A percentile compares a stretch with the other conserved stretches of the same genome.
phyloP scores from a whole-genome alignment of 2,888 invertebrate genomes.

The Gasteruption jaculator region DNA sequence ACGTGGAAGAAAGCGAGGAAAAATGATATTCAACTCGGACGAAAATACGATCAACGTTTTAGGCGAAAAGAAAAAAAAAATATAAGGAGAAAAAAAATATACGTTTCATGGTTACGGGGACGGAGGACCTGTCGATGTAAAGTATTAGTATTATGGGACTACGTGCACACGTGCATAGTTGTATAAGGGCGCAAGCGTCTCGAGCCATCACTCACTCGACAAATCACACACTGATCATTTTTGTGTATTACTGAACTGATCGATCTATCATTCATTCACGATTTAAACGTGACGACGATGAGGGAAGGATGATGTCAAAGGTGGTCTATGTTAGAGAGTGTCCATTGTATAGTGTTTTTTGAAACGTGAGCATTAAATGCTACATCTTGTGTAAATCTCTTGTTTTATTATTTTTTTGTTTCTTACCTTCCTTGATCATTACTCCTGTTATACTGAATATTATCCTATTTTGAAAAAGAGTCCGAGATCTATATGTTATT shows the following conservation, averaged over 20 bases:
- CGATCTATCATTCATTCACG: conserved; percentile 32
- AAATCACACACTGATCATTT: conserved; percentile 31
- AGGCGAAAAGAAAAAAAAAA: conserved; percentile 11
- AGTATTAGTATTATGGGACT: conserved; percentile 39
- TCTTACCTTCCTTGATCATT: conserved; percentile 21
- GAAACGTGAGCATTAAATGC: conserved; percentile 52
- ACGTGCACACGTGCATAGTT: conserved; percentile 31
- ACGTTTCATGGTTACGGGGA: conserved; percentile 11
- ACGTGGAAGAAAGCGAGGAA: conserved; percentile 6
- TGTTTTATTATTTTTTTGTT: conserved; percentile 36
- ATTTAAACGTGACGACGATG: conserved; percentile 34
- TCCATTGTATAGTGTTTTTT: conserved; percentile 52
- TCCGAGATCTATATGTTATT: too few relatives aligned
- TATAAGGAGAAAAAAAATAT: neutral
- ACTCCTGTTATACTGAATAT: too few relatives aligned
- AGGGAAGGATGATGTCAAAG: conserved; percentile 42
- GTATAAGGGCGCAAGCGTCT: conserved; percentile 30
- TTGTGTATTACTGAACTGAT: conserved; percentile 29
- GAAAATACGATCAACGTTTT: conserved; percentile 12
- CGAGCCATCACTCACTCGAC: conserved; percentile 26
- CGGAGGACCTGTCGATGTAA: conserved; percentile 39
- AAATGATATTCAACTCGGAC: conserved; percentile 15
- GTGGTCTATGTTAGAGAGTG: conserved; percentile 51
- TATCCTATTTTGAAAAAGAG: too few relatives aligned
- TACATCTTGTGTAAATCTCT: conserved; percentile 48